Evolutionary conservation across 92 coral and sea anemone species (phyloP).

Genomic region (Palythoa grandis): DNA sequence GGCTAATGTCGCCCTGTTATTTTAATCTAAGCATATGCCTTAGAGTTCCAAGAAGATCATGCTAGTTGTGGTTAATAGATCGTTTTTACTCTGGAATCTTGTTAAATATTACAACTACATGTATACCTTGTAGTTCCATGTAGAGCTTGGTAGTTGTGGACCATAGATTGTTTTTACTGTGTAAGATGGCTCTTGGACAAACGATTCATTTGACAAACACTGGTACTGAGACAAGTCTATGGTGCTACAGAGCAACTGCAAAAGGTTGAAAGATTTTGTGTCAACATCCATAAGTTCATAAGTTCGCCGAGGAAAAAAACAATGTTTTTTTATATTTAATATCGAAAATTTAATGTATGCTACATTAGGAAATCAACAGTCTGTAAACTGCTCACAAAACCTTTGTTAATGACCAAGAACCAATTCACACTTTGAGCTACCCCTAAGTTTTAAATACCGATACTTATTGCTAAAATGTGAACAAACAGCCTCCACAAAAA

Average conservation of each 20-base stretch:
- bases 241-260: conserved; percentile 10
- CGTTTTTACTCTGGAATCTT: too few species aligned
- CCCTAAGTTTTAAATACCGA: neutral
- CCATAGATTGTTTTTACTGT: conserved; percentile 23
- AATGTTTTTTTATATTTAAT: too few species aligned
- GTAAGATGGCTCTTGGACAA: neutral
- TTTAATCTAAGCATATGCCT: too few species aligned
- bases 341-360: too few species aligned
- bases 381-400: neutral
- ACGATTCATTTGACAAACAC: conserved; percentile 29
- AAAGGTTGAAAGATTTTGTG: neutral
- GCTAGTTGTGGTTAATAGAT: too few species aligned
- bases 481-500: neutral
- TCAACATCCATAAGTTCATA: neutral
- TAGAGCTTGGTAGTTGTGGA: neutral
- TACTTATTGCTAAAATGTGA: neutral
- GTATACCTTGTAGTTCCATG: conserved; percentile 31
- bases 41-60: too few species aligned
- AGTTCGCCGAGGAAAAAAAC: too few species aligned
- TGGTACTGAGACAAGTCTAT: neutral
- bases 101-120: neutral
- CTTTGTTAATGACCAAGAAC: neutral
- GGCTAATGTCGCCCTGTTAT: too few species aligned
- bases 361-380: neutral
- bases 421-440: neutral